phyloP scores from a whole-genome alignment of 1,140 invertebrate genomes.

The Meloidogyne hapla region DNA sequence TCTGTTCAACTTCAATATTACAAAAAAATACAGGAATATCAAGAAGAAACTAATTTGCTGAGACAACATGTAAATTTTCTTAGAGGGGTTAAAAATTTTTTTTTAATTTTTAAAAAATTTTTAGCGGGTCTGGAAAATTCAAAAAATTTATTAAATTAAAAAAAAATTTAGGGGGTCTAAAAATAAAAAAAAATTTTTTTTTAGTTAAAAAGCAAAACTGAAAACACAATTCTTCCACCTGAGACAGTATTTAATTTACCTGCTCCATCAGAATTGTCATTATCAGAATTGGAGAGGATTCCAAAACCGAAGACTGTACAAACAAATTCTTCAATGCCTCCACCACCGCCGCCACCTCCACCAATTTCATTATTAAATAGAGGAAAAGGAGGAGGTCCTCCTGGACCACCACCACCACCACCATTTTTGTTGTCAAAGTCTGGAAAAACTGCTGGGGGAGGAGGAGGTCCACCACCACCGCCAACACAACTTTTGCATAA shows the following conservation, averaged over 20 bases:
- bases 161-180: no score
- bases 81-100: neutral
- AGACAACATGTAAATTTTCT: constrained; percentile 37
- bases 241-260: constrained; percentile 33
- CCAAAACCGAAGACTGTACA: constrained; percentile 11
- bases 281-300: neutral
- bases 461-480: constrained; percentile 12
- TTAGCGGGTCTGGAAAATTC: no score
- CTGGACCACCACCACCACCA: constrained; percentile 29
- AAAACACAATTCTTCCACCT: constrained; percentile 14
- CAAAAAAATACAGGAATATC: constrained; percentile 41
- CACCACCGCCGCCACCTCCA: constrained; percentile 40
- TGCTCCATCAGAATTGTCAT: constrained; percentile 29
- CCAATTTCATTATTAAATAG: neutral
- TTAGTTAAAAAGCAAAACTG: constrained; percentile 33
- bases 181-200: no score
- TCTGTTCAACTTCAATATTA: constrained; percentile 36
- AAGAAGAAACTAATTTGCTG: constrained; percentile 30
- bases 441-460: neutral
- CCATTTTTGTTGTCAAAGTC: neutral
- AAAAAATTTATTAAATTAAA: no score
- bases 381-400: constrained; percentile 4
- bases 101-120: constrained; percentile 13
- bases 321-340: constrained; percentile 28
- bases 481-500: constrained; percentile 12